These are phyloP conservation scores for Melieria picta DNA, from an alignment of 2,888 invertebrate species.

Conservation along the genomic window DNA sequence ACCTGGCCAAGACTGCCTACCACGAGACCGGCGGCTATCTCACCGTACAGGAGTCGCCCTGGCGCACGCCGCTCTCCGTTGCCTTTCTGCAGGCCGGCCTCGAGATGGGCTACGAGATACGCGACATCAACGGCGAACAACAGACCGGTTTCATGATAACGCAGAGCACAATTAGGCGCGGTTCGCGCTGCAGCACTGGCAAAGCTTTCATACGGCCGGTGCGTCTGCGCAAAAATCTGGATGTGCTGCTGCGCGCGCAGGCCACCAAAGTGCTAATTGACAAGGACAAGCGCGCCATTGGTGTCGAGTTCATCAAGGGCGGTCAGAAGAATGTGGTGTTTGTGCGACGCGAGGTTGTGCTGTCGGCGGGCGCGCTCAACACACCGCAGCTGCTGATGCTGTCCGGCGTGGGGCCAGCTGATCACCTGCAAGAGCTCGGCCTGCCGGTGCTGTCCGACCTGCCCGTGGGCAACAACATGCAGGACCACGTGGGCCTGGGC, in stretches of 20 bases:
- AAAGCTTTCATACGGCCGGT: constrained; percentile 88
- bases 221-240: constrained; percentile 79
- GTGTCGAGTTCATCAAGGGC: constrained; percentile 78
- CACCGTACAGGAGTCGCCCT: constrained; percentile 86
- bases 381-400: constrained; percentile 92
- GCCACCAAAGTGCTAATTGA: constrained; percentile 79
- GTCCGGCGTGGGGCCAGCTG: constrained; percentile 86
- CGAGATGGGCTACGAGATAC: constrained; percentile 83
- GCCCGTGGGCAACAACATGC: constrained; percentile 84
- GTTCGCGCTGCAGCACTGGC: constrained; percentile 86
- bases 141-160: constrained; percentile 90
- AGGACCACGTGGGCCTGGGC: constrained; percentile 89
- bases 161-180: constrained; percentile 85
- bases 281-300: constrained; percentile 77
- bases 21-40: constrained; percentile 83
- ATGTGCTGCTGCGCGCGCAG: constrained; percentile 81
- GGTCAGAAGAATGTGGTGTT: constrained; percentile 74
- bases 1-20: constrained; percentile 78
- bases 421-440: constrained; percentile 76
- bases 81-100: constrained; percentile 84
- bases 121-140: constrained; percentile 83
- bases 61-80: constrained; percentile 83
- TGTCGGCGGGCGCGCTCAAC: constrained; percentile 88
- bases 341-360: constrained; percentile 82
- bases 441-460: constrained; percentile 81